Base-by-base conservation (phyloP, 2,797 vertebrate species). In the Cossypha dichroa region DNA sequence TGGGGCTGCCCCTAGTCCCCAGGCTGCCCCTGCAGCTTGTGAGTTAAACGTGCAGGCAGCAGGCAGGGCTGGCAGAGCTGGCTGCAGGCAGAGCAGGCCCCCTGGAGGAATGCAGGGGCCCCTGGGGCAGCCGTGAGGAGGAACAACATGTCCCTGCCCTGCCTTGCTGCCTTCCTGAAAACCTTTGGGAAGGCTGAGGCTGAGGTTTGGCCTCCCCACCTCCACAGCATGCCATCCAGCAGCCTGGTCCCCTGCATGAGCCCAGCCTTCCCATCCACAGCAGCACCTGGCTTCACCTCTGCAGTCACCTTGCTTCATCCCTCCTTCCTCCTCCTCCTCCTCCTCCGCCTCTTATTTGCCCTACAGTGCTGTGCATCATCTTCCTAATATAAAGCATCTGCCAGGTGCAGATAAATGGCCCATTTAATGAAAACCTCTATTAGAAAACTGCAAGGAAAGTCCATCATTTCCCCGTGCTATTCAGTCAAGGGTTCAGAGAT, bases 41-140 rank as follows among this genome's bases (percentile, higher is more conserved):
- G 81, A n/a, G 59, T 33, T 90, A 80, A 43, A 4, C 2, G 10
- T 23, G 38, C 3, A 16, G 76, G 48, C 51, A 58, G 51, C 51
- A 56, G 56, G 41, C 73, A 60, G 16, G 46, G 62, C 6, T 25
- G 75, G 59, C 48, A 48, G 62, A 34, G 46, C 54, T 1, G 4
- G 68, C 79, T 19, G 85, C 49, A 66, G 40, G 59, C 43, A 62
- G 72, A 40, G 15, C 70, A 52, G 89, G 73, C 85, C 69, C 89
- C 75, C 72, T 9, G 20, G 21, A 93, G 89, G 85, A 94, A 94
- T 90, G 82, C 59, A 52, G 80, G 63, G 84, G 59, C 29, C 59
- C 91, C 52, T 21, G 38, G 58, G 62, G 49, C 51, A 84, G 74
- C 11, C 0, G 1, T 26, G 60, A 63, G n/a, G 62, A 68, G 84